These are phyloP conservation scores for Parnassius apollo DNA, from an alignment of 2,888 invertebrate genomes.

Conservation along the genomic window DNA sequence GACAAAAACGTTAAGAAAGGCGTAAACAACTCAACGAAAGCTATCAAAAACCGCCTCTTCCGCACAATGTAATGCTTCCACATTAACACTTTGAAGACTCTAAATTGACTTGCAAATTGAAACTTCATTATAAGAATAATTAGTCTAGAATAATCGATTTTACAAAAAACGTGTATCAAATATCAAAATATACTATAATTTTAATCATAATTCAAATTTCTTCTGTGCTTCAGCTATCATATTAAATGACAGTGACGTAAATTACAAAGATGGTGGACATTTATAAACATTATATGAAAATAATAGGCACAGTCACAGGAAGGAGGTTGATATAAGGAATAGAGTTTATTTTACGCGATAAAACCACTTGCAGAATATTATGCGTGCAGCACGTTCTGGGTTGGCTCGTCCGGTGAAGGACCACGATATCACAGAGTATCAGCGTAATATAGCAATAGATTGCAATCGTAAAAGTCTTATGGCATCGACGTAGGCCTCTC, in stretches of 20 bases:
- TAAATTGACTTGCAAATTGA: background rate
- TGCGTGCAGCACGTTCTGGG: too few relatives aligned
- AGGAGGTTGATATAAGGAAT: too few relatives aligned
- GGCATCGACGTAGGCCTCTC: too few relatives aligned
- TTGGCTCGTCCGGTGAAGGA: too few relatives aligned
- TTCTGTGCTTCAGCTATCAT: too few relatives aligned
- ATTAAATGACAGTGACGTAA: conserved; percentile 10
- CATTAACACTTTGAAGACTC: conserved; percentile 11
- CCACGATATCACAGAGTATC: too few relatives aligned
- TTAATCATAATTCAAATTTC: conserved; percentile 7
- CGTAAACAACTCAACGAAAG: conserved; percentile 10
- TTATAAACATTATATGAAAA: too few relatives aligned
- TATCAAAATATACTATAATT: background rate
- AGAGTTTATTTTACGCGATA: too few relatives aligned
- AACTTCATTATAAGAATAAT: background rate
- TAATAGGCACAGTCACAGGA: too few relatives aligned
- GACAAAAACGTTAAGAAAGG: conserved; percentile 15
- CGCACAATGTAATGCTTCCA: conserved; percentile 17
- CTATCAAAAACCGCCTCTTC: conserved; percentile 10
- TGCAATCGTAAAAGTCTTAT: too few relatives aligned
- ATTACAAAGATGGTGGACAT: background rate
- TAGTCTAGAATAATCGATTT: background rate
- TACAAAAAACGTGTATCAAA: background rate
- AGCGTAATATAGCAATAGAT: too few relatives aligned
- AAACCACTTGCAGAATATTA: too few relatives aligned